phyloP scores from a whole-genome alignment of 2,888 invertebrate species.

The Hybos culiciformis region DNA sequence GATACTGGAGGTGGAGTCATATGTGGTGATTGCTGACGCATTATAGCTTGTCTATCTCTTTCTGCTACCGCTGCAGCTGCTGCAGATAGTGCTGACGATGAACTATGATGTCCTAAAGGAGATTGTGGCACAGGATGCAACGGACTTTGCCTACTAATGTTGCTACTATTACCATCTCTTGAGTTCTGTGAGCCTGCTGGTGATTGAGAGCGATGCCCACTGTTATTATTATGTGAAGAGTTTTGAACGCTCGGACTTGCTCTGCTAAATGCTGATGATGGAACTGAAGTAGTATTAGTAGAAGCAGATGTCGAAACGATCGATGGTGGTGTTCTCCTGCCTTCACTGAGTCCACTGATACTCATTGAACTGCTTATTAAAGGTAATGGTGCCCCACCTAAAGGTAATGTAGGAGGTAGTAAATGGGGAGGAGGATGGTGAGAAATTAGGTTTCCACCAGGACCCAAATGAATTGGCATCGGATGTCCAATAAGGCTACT shows the following conservation, averaged over 20 bases:
- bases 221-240: constrained; percentile 22
- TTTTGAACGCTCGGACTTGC: constrained; percentile 36
- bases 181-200: constrained; percentile 23
- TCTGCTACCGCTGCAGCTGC: constrained; percentile 37
- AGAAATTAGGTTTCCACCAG: constrained; percentile 23
- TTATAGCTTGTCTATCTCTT: constrained; percentile 33
- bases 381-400: constrained; percentile 24
- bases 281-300: constrained; percentile 29
- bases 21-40: constrained; percentile 36
- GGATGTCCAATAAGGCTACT: constrained; percentile 32
- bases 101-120: constrained; percentile 34
- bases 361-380: constrained; percentile 12
- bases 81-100: constrained; percentile 33
- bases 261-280: constrained; percentile 35
- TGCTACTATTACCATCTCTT: constrained; percentile 22
- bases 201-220: constrained; percentile 30
- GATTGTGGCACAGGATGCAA: constrained; percentile 36
- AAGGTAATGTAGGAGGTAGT: constrained; percentile 24
- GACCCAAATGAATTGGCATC: constrained; percentile 29
- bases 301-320: constrained; percentile 27
- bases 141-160: constrained; percentile 34
- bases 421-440: constrained; percentile 18
- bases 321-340: constrained; percentile 32
- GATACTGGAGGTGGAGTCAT: constrained; percentile 38
- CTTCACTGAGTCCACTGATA: constrained; percentile 15